Conservation (phyloP, 2,797 vertebrate species). For the Acanthiza pusilla region DNA sequence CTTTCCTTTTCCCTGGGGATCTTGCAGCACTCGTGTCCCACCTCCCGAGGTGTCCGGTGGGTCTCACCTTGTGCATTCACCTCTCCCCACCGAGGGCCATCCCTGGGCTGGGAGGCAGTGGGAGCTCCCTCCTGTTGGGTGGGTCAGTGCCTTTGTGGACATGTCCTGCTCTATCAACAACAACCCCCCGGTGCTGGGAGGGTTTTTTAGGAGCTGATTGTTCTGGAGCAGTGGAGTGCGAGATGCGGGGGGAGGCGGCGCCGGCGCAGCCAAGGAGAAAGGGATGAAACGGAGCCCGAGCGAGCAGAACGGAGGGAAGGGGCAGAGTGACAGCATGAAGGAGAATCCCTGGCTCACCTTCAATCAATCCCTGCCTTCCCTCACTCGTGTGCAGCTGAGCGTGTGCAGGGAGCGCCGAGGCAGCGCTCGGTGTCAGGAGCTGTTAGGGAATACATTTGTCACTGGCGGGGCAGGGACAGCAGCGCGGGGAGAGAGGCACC, state of each 20-base stretch:
- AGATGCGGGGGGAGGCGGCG: not conserved
- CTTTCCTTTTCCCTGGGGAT: not conserved
- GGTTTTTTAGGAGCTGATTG: slow-evolving; percentile 27
- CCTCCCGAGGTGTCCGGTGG: rapidly evolving
- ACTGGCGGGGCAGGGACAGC: not conserved
- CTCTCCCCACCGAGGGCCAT: rapidly evolving
- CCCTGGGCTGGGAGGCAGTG: not conserved
- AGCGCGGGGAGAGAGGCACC: not conserved
- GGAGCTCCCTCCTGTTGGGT: not conserved
- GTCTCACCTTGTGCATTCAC: not conserved
- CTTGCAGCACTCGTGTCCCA: rapidly evolving
- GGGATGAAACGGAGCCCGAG: not conserved
- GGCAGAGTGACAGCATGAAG: slow-evolving; percentile 67
- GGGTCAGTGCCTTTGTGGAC: not conserved
- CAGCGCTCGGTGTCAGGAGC: not conserved
- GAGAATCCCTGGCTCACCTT: slow-evolving; percentile 81
- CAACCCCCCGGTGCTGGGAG: not conserved
- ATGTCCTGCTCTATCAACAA: not conserved
- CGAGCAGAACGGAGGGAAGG: not conserved
- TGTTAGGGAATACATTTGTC: slow-evolving; percentile 63
- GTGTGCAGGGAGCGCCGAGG: not conserved
- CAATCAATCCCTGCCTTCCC: slow-evolving; percentile 75
- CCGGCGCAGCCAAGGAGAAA: not conserved
- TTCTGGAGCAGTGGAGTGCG: slow-evolving; percentile 47
- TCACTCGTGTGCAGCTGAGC: not conserved